A percentile compares a stretch with the other conserved stretches of the same genome.
Evolutionary conservation across 2,888 invertebrate species (phyloP).

Genomic region (Spisula solida): DNA sequence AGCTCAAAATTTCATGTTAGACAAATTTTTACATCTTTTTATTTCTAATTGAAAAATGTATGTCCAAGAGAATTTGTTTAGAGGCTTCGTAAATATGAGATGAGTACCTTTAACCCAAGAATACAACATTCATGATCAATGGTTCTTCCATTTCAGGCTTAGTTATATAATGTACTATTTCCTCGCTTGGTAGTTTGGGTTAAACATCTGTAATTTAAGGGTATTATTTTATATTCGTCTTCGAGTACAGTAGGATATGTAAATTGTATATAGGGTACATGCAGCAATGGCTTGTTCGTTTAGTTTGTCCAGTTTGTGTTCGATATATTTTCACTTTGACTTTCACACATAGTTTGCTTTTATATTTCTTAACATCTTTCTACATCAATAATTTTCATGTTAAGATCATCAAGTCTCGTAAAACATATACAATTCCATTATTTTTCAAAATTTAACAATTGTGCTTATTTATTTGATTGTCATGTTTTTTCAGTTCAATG

Average conservation of each 20-base stretch:
- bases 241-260: neutral
- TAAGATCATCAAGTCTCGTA: neutral
- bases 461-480: neutral
- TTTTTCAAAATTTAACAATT: neutral
- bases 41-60: too few relatives aligned
- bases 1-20: too few relatives aligned
- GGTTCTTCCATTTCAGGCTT: too few relatives aligned
- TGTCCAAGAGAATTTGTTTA: too few relatives aligned
- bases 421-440: neutral
- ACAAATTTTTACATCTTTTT: too few relatives aligned
- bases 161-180: too few relatives aligned
- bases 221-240: neutral
- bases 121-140: too few relatives aligned
- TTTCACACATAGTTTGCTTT: neutral
- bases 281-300: neutral
- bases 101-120: too few relatives aligned
- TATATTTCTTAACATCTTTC: neutral
- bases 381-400: neutral
- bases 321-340: neutral
- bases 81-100: too few relatives aligned
- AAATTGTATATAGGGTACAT: neutral
- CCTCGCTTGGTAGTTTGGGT: too few relatives aligned
- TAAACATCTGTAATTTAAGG: neutral
- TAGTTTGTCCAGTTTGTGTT: conserved; percentile 15
- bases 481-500: neutral